Conservation (phyloP, 1,140 invertebrate species). For the Penaeus chinensis region DNA sequence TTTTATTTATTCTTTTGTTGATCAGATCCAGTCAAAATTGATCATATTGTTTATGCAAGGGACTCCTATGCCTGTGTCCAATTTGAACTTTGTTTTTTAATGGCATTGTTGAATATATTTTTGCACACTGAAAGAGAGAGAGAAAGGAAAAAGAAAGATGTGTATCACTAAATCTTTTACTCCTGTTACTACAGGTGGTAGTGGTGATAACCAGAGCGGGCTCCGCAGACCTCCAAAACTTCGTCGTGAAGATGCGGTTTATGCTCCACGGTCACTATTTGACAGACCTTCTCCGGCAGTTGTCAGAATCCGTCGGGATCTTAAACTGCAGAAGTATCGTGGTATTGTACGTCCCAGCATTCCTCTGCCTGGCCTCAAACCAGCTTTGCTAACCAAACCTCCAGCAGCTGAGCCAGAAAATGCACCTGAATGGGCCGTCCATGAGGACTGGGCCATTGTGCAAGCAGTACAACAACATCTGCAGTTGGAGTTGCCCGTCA, state of each 20-base stretch:
- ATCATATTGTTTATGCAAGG: too few relatives aligned
- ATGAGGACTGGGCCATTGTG: slow-evolving; percentile 89
- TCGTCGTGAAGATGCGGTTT: slow-evolving; percentile 79
- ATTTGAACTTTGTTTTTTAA: too few relatives aligned
- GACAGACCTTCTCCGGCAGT: slow-evolving; percentile 84
- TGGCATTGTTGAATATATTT: too few relatives aligned
- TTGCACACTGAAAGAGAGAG: too few relatives aligned
- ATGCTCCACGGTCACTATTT: slow-evolving; percentile 86
- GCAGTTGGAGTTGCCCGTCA: slow-evolving; percentile 84
- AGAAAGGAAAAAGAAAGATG: too few relatives aligned
- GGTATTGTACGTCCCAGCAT: slow-evolving; percentile 63
- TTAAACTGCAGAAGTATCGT: slow-evolving; percentile 79
- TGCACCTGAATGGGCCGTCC: slow-evolving; percentile 86
- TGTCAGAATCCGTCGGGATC: slow-evolving; percentile 81
- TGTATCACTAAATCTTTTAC: background rate
- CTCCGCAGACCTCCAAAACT: slow-evolving; percentile 70
- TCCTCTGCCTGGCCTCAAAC: slow-evolving; percentile 69
- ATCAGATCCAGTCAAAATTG: too few relatives aligned
- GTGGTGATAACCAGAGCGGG: slow-evolving; percentile 58
- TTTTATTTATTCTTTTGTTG: too few relatives aligned
- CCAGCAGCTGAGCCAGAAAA: slow-evolving; percentile 70
- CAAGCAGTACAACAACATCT: slow-evolving; percentile 77
- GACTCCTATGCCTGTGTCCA: too few relatives aligned
- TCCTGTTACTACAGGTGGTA: slow-evolving; percentile 15
- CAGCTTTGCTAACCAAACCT: slow-evolving; percentile 70